Base-by-base conservation (phyloP, 2,888 invertebrate species). In the Priocnemis perturbator region DNA sequence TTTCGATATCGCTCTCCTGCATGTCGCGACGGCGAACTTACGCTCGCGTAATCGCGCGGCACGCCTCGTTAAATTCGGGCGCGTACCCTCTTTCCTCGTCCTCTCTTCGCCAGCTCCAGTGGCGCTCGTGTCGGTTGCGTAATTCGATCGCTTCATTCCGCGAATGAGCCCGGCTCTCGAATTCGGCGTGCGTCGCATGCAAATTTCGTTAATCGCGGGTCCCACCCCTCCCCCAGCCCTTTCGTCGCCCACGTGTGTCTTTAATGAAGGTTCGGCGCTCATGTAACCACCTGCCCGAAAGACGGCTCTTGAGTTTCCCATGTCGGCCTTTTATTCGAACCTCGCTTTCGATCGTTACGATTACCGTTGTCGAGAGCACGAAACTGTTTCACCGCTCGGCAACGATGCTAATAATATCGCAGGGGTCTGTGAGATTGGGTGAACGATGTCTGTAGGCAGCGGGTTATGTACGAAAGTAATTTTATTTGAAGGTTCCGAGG, bases 401-500 rank as follows among this genome's bases (percentile, higher is more conserved):
- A 37, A 11, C 7, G 11, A 26, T 7, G 26, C 26, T 37, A 9
- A 11, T 55, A 23, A 2, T 15, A 15, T 37, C 7, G 37, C 14
- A 11, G 14, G 7, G 37, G 37, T 26, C 26, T 26, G 26, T 26
- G 7, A 37, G 11, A 11, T 11, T 37, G 26, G 26, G 7, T 5
- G 14, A 17, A 9, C 23, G 21, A 30, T 0, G 17, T 48, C 17
- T n/a, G 26, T 7, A 15, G 17, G 0, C 17, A 9, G 26, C 9
- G 5, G 0, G 50, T 7, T 52, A 73, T 47, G 60, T 79, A 76
- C 26, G 76, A 69, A 77, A 74, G 11, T 5, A 50, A 52, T 62
- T 79, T 79, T 77, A 73, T 77, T 77, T 73, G n/a, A 60, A 62
- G 63, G 45, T 21, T 23, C 44, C 60, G 53, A 61, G 56, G 30